Conservation (phyloP, 1,140 invertebrate genomes). For the Atta colombica region DNA sequence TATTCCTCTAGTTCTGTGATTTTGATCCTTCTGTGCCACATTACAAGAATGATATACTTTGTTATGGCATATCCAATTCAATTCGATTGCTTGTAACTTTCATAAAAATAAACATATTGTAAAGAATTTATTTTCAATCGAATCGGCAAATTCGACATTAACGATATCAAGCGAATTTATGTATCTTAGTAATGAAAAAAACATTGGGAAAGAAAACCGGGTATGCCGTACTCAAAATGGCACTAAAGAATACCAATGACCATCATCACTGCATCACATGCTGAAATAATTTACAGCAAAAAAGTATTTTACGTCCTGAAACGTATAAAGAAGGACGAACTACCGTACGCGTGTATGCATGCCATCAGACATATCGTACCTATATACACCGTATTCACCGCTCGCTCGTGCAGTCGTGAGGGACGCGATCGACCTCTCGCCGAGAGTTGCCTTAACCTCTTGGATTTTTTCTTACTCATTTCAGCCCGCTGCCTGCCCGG, state of each 20-base stretch:
- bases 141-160: no score
- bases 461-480: slow-evolving; percentile 89
- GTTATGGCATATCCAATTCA: no score
- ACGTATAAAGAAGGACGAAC: slow-evolving; percentile 34
- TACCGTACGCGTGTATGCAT: slow-evolving; percentile 44
- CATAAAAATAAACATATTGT: no score
- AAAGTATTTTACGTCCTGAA: slow-evolving; percentile 13
- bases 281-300: not conserved
- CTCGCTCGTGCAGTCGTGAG: slow-evolving; percentile 77
- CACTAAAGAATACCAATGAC: not conserved
- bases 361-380: not conserved
- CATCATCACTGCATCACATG: not conserved
- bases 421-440: slow-evolving; percentile 84
- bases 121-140: no score
- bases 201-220: no score
- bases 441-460: slow-evolving; percentile 84
- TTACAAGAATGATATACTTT: no score
- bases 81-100: no score
- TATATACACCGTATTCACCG: slow-evolving; percentile 67
- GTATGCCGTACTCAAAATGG: no score
- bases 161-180: no score
- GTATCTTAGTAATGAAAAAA: no score
- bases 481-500: slow-evolving; percentile 96
- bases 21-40: no score
- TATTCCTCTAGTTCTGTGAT: not conserved